These are phyloP conservation scores for Ptychoptera contaminata DNA, from an alignment of 2,888 invertebrate genomes.

Conservation along the genomic window DNA sequence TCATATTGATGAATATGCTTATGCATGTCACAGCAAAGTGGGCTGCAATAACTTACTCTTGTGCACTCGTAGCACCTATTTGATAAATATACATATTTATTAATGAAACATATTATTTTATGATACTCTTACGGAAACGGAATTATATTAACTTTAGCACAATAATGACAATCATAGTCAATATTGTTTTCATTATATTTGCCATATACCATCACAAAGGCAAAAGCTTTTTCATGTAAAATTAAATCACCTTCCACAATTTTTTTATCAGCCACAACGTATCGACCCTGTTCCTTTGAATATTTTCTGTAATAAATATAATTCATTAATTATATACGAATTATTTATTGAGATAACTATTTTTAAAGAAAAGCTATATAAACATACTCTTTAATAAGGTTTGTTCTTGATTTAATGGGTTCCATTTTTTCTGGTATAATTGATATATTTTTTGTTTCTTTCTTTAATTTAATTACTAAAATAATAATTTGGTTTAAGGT, in stretches of 20 bases:
- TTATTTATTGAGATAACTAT: background rate
- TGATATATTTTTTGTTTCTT: slow-evolving; percentile 5
- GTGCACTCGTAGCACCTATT: slow-evolving; percentile 45
- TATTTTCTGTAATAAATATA: slow-evolving; percentile 26
- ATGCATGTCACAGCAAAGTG: slow-evolving; percentile 41
- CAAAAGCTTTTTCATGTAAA: slow-evolving; percentile 66
- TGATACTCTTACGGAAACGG: slow-evolving; percentile 44
- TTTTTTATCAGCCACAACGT: slow-evolving; percentile 42
- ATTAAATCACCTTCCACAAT: slow-evolving; percentile 53
- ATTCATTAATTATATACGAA: background rate
- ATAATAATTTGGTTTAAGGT: too few relatives aligned
- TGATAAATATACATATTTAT: too few relatives aligned
- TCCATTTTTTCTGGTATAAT: background rate
- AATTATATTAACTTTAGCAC: slow-evolving; percentile 42
- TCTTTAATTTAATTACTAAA: background rate
- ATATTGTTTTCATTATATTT: slow-evolving; percentile 31
- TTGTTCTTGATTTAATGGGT: background rate
- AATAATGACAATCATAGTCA: slow-evolving; percentile 52
- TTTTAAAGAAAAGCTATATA: background rate
- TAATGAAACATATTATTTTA: too few relatives aligned
- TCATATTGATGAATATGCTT: slow-evolving; percentile 50
- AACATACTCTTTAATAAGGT: background rate
- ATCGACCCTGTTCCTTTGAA: slow-evolving; percentile 42
- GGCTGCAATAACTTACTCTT: slow-evolving; percentile 50
- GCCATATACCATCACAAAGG: slow-evolving; percentile 49